Percentiles rank a stretch among this genome's conserved stretches.
Evolutionary conservation across 2,797 vertebrate genomes (phyloP).

Genomic region (Botia almorhae): DNA sequence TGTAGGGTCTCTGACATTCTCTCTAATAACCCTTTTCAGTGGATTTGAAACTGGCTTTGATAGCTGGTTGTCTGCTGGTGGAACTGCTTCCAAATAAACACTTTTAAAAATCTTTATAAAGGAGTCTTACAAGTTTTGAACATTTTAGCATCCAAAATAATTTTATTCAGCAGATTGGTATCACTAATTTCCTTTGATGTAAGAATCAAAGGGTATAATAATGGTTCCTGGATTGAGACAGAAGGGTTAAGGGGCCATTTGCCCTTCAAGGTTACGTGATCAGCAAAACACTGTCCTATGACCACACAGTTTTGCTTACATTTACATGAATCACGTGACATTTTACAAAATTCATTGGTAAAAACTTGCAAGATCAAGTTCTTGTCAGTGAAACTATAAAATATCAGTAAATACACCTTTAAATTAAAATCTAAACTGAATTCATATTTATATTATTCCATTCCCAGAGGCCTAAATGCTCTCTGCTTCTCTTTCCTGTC

Average conservation of each 20-base stretch:
- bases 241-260: neutral
- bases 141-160: neutral
- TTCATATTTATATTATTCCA: slow-evolving; percentile 7
- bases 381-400: neutral
- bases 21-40: neutral
- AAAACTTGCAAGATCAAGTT: neutral
- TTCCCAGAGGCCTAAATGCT: slow-evolving; percentile 36
- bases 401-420: neutral
- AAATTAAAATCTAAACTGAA: neutral
- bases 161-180: neutral
- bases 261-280: no score
- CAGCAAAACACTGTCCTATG: no score
- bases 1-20: neutral
- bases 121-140: neutral
- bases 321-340: no score
- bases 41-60: neutral
- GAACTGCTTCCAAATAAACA: neutral
- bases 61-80: neutral
- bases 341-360: neutral
- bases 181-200: no score
- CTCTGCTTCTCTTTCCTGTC: slow-evolving; percentile 17
- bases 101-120: neutral
- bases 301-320: no score
- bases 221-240: neutral
- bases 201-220: neutral